phyloP scores from a whole-genome alignment of 2,888 invertebrate genomes.

The Mechanitis mazaeus region DNA sequence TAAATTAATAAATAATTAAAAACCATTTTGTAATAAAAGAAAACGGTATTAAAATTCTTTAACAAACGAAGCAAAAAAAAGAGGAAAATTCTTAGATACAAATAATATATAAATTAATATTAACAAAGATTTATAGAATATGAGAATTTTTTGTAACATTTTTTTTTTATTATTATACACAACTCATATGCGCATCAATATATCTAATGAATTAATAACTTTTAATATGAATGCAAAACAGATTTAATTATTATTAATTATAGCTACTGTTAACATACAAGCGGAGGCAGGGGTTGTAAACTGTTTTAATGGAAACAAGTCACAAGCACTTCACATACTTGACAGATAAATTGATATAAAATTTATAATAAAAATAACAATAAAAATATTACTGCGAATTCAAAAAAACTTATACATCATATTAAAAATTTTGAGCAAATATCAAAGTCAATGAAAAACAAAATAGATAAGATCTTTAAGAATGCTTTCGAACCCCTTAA shows the following conservation, averaged over 20 bases:
- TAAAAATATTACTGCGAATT: no score
- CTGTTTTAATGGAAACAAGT: no score
- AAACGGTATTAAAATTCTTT: background rate
- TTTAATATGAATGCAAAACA: conserved; percentile 21
- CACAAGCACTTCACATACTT: background rate
- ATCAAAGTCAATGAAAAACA: conserved; percentile 13
- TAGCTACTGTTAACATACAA: conserved; percentile 39
- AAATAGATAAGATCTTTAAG: background rate
- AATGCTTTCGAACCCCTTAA: conserved; percentile 33
- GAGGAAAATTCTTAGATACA: no score
- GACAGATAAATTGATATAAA: no score
- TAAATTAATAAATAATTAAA: background rate
- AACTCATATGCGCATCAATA: conserved; percentile 26
- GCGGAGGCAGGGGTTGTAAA: conserved; percentile 43
- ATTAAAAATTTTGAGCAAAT: no score
- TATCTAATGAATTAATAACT: conserved; percentile 23
- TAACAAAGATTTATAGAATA: background rate
- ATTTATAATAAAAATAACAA: no score
- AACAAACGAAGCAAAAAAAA: no score
- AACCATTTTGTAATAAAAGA: background rate
- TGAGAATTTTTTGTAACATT: conserved; percentile 7
- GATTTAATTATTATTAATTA: conserved; percentile 30
- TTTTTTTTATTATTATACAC: background rate
- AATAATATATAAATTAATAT: background rate
- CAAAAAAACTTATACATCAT: no score